Evolutionary conservation across 2,113 vertebrate genomes (phyloP), one percentile per base, ranked within the genome.

Genomic region (Tachysurus fulvidraco): DNA sequence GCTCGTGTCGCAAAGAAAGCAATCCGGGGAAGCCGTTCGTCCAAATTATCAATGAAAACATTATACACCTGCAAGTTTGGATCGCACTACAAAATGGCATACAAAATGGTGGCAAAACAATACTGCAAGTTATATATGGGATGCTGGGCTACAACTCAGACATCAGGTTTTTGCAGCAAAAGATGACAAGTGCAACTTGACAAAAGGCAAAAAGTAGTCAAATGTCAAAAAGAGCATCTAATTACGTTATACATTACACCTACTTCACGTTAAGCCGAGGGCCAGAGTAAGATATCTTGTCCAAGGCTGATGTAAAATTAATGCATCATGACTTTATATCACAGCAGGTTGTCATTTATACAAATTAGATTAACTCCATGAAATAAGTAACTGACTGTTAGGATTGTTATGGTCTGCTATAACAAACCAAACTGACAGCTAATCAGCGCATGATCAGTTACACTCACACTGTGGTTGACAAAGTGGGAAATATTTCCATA

Each of bases 51-150:
- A 17, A 98, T 96, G 92, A 98, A 98, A 80, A 98, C 96, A 19
- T 98, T 98, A 94, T 96, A 98, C 0, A 98, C 97, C 92, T 97
- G 97, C 77, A 98, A 94, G 94, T 98, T 98, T 76, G 97, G 97
- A 86, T 95, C 94, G 69, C 97, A 98, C 97, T 98, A 93, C 65
- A 89, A 86, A 87, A 74, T 84, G 11, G 21, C 46, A 50, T 50
- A 9, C 46, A 50, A 50, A 50, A 50, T 50, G 21, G 17, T 83
- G 74, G 41, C 62, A 4, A 50, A 50, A 4, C 8, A 9, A 50
- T 25, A 25, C 8, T 36, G 65, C 71, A 30, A 8, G 8, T 28
- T 52, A 46, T 50, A 74, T 50, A 19, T 46, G 41, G 10, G 19
- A 21, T 44, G 50, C 25, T 28, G 67, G 36, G 54, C 74, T 76